Evolutionary conservation across 2,113 vertebrate species (phyloP), one percentile per base, ranked within the genome.

Genomic region (Sinocyclocheilus grahami): DNA sequence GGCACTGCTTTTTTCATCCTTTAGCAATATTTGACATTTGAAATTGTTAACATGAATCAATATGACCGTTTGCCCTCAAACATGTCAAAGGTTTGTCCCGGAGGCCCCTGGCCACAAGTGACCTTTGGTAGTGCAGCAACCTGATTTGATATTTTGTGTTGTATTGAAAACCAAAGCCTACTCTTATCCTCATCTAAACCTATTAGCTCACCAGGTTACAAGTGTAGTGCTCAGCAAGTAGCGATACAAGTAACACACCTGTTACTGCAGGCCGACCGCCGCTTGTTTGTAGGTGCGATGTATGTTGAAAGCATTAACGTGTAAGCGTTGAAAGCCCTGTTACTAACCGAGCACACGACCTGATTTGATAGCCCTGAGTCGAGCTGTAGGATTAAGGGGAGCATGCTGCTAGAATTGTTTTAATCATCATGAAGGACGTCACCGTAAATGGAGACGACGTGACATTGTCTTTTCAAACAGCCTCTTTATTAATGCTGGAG

Each of bases 61-160:
- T 82, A 87, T 87, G 83, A 86, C 86, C 82, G 33, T 67, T 78
- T 72, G 42, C 58, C 78, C 76, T 80, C 65, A 76, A 82, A 87
- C 63, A 72, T 86, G 87, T 84, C 77, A 63, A 77, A 72, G 42
- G 48, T 67, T 78, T 71, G 58, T 71, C 55, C 10, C 87, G 82
- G 77, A 85, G 78, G 93, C 94, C 92, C 76, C 86, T 78, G 91
- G 92, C 92, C 88, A 89, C 86, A 82, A 86, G 89, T 94, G 93
- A 95, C 93, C 93, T 95, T 95, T 93, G 90, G 88, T 89, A 86
- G 91, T 91, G 81, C 90, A 89, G 91, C 92, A 91, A 92, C 89
- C 91, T 92, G 92, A 92, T 94, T 91, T 91, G 90, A 85, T 89
- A 46, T 27, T 16, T 48, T 91, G 90, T 85, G 88, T 90, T 92